Percentiles rank a stretch among this genome's conserved stretches.
phyloP scores from a whole-genome alignment of 1,140 invertebrate species.

The Thalassaphorura encarpata region DNA sequence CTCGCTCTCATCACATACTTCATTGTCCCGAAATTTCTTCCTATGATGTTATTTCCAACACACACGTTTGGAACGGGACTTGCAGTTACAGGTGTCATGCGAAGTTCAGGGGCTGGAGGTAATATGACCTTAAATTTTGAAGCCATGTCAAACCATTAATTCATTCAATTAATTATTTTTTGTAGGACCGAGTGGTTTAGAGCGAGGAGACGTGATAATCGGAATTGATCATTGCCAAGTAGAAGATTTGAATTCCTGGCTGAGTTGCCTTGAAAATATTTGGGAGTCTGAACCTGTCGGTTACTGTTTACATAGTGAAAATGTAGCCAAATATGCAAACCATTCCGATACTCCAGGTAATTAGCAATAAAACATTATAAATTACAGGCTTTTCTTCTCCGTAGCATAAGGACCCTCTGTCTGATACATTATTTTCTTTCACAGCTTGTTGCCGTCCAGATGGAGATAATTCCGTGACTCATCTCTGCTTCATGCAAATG shows the following conservation, averaged over 20 bases:
- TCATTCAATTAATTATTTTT: not conserved
- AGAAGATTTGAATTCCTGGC: constrained; percentile 25
- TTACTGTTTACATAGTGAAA: constrained; percentile 24
- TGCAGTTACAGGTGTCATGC: constrained; percentile 23
- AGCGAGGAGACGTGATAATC: constrained; percentile 28
- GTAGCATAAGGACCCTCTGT: too few relatives aligned
- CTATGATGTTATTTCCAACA: constrained; percentile 25
- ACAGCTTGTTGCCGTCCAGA: constrained; percentile 29
- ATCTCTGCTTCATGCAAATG: constrained; percentile 29
- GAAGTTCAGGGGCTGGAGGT: constrained; percentile 30
- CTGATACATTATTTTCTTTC: too few relatives aligned
- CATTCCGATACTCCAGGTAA: constrained; percentile 22
- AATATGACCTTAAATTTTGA: not conserved
- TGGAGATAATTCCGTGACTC: constrained; percentile 27
- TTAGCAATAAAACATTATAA: not conserved
- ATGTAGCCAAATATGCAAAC: constrained; percentile 25
- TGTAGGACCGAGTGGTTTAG: constrained; percentile 25
- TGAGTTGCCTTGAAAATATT: constrained; percentile 28
- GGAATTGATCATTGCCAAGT: constrained; percentile 29
- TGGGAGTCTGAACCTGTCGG: constrained; percentile 29
- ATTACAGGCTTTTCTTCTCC: too few relatives aligned
- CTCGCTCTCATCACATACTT: constrained; percentile 28
- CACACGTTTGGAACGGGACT: constrained; percentile 27
- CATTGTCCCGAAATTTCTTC: constrained; percentile 26
- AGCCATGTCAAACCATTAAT: not conserved